These are phyloP conservation scores for Alentia gelatinosa DNA, from an alignment of 2,888 invertebrate species.

Conservation along the genomic window DNA sequence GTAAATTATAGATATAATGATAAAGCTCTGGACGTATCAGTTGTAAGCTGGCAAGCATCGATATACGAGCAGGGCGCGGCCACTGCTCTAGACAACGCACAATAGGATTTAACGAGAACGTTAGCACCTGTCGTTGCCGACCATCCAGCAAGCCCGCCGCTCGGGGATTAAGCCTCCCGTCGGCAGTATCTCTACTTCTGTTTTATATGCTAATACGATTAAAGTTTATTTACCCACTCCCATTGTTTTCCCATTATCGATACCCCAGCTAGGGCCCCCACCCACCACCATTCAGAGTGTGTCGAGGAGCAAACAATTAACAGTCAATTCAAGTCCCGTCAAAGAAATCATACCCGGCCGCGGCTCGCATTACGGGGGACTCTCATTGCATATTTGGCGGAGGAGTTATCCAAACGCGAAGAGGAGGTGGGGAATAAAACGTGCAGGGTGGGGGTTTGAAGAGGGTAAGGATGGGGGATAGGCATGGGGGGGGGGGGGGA, in stretches of 20 bases:
- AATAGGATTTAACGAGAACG: slow-evolving; percentile 30
- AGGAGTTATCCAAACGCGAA: not conserved
- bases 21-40: no score
- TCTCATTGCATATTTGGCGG: not conserved
- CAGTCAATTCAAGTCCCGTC: slow-evolving; percentile 38
- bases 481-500: no score
- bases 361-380: not conserved
- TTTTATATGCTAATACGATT: slow-evolving; percentile 53
- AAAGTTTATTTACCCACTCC: slow-evolving; percentile 31
- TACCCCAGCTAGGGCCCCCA: not conserved
- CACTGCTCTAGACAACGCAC: slow-evolving; percentile 24
- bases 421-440: not conserved
- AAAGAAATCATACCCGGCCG: slow-evolving; percentile 27
- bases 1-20: no score
- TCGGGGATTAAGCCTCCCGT: not conserved
- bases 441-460: not conserved
- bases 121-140: slow-evolving; percentile 14
- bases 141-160: not conserved
- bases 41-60: no score
- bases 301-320: slow-evolving; percentile 17
- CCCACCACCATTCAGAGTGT: not conserved
- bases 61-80: not conserved
- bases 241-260: slow-evolving; percentile 51
- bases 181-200: slow-evolving; percentile 30
- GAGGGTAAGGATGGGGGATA: not conserved